Conservation (phyloP, 1,140 invertebrate species). For the Musca vetustissima region DNA sequence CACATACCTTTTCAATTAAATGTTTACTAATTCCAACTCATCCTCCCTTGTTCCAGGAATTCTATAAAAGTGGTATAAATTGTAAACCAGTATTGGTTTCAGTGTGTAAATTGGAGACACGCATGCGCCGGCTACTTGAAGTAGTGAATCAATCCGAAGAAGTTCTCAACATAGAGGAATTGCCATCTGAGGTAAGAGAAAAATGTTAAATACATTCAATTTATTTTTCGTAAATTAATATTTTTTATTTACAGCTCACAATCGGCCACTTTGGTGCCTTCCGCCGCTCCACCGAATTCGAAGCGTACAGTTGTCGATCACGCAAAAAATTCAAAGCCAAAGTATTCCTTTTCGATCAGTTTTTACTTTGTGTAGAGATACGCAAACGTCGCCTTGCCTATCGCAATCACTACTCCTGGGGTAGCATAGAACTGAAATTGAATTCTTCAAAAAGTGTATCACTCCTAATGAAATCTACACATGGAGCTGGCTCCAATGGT, state of each 20-base stretch:
- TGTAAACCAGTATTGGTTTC: constrained; percentile 48
- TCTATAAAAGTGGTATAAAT: constrained; percentile 51
- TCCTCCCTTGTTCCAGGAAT: constrained; percentile 35
- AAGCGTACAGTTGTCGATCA: constrained; percentile 46
- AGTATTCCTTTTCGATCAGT: constrained; percentile 50
- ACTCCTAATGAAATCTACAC: background rate
- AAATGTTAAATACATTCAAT: background rate
- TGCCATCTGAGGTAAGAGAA: constrained; percentile 37
- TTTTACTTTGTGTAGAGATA: constrained; percentile 49
- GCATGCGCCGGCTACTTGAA: constrained; percentile 48
- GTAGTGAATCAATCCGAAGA: constrained; percentile 54
- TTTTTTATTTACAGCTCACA: constrained; percentile 37
- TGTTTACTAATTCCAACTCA: constrained; percentile 38
- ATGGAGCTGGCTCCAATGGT: background rate
- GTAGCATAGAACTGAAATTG: constrained; percentile 43
- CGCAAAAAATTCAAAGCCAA: constrained; percentile 48
- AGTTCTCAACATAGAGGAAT: constrained; percentile 48
- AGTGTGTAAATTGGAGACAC: constrained; percentile 51
- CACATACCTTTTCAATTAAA: background rate
- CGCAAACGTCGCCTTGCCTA: constrained; percentile 44
- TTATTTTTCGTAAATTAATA: background rate
- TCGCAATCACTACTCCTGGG: constrained; percentile 48
- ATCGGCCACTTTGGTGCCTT: constrained; percentile 45
- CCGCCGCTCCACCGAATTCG: constrained; percentile 46
- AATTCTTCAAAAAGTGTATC: constrained; percentile 26